Conservation (phyloP, 2,888 invertebrate species). For the Cephus runcator region DNA sequence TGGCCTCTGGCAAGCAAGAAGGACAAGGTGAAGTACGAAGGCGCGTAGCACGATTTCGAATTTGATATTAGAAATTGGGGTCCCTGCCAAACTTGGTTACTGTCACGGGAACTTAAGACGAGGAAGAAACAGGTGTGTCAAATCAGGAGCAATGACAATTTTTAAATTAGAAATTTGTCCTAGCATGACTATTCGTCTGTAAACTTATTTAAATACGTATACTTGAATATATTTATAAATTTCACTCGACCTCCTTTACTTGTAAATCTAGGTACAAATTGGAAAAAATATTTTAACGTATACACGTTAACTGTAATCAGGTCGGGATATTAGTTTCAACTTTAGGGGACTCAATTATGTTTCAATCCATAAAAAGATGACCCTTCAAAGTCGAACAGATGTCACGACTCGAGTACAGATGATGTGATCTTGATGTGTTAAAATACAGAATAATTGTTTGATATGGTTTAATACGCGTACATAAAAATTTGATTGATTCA, state of each 20-base stretch:
- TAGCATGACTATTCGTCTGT: neutral
- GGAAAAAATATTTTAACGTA: neutral
- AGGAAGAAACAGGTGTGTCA: too few species aligned
- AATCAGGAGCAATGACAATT: neutral
- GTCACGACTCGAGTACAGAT: neutral
- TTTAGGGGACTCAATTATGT: too few species aligned
- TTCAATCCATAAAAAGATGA: too few species aligned
- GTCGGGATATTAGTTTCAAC: too few species aligned
- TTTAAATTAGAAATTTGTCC: neutral
- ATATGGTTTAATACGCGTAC: too few species aligned
- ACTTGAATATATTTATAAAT: neutral
- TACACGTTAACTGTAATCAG: neutral
- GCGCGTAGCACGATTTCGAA: neutral
- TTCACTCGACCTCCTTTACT: neutral
- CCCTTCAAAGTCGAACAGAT: too few species aligned
- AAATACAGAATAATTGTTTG: too few species aligned
- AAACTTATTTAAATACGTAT: neutral
- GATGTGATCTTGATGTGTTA: too few species aligned
- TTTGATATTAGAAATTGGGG: neutral
- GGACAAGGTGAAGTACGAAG: neutral
- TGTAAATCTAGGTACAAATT: neutral
- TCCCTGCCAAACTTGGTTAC: neutral
- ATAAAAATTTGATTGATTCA: neutral
- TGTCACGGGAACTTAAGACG: neutral
- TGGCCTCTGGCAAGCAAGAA: neutral